Conservation (phyloP, 2,888 invertebrate genomes). For the Neuroscelio doddi region DNA sequence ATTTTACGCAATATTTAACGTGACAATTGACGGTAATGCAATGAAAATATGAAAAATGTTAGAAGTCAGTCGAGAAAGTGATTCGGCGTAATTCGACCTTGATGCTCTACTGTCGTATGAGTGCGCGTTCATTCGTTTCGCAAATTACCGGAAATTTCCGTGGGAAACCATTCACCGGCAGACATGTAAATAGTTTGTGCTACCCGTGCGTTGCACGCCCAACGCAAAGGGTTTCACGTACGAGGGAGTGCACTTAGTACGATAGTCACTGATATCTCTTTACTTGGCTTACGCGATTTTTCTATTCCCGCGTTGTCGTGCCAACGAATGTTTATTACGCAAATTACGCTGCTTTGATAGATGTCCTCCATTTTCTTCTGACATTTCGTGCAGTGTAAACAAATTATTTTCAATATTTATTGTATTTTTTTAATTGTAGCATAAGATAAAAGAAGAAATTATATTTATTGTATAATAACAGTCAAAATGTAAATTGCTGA, state of each 20-base stretch:
- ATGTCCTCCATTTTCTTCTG: no score
- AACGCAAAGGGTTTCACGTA: conserved; percentile 39
- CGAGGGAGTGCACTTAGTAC: conserved; percentile 61
- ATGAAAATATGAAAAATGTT: neutral
- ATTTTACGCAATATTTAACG: no score
- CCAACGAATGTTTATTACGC: no score
- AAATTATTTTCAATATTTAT: no score
- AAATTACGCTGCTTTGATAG: no score
- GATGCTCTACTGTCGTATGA: conserved; percentile 51
- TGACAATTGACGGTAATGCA: neutral
- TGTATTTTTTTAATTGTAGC: no score
- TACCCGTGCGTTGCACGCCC: conserved; percentile 37
- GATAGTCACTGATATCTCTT: conserved; percentile 38
- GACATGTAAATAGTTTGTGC: conserved; percentile 46
- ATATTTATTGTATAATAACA: no score
- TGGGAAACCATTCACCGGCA: conserved; percentile 58
- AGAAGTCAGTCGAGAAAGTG: conserved; percentile 43
- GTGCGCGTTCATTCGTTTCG: conserved; percentile 58
- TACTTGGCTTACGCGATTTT: no score
- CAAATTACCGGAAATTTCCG: conserved; percentile 65
- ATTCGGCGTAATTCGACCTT: conserved; percentile 52
- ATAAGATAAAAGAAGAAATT: no score
- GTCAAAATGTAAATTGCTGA: no score
- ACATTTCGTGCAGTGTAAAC: no score
- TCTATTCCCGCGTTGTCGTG: no score